Conservation (phyloP, 2,797 vertebrate genomes). For the Sebastes hubbsi region DNA sequence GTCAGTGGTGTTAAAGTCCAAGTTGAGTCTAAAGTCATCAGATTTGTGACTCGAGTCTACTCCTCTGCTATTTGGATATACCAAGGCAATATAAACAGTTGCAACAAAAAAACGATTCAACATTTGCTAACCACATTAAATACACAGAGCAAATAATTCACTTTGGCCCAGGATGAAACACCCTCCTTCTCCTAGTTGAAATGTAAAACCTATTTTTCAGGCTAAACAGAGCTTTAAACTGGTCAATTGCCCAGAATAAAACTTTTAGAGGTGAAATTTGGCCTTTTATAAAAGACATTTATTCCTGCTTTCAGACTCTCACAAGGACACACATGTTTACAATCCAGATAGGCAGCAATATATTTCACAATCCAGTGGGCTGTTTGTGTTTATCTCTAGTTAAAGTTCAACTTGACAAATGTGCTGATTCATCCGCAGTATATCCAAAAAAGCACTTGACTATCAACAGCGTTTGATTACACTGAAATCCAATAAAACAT, state of each 20-base stretch:
- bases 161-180: not conserved
- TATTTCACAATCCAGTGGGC: not conserved
- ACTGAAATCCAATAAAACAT: not conserved
- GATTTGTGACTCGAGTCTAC: too few species aligned
- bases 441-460: not conserved
- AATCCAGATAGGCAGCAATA: not conserved
- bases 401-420: constrained; percentile 30
- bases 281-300: not conserved
- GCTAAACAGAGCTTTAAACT: not conserved
- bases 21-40: too few species aligned
- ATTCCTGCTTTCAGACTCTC: not conserved
- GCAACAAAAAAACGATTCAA: not conserved
- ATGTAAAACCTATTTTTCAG: not conserved
- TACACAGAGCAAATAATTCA: not conserved
- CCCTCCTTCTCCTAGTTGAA: not conserved
- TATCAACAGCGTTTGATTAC: not conserved
- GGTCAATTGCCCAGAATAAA: not conserved
- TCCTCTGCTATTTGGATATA: not conserved
- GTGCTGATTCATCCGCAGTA: not conserved
- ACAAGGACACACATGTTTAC: not conserved
- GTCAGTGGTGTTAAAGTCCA: too few species aligned
- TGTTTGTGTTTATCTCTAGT: constrained; percentile 5
- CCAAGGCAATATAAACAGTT: not conserved
- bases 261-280: not conserved
- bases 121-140: not conserved